Evolutionary conservation across 2,888 invertebrate genomes (phyloP).

Genomic region (Himalopsyche anomala): DNA sequence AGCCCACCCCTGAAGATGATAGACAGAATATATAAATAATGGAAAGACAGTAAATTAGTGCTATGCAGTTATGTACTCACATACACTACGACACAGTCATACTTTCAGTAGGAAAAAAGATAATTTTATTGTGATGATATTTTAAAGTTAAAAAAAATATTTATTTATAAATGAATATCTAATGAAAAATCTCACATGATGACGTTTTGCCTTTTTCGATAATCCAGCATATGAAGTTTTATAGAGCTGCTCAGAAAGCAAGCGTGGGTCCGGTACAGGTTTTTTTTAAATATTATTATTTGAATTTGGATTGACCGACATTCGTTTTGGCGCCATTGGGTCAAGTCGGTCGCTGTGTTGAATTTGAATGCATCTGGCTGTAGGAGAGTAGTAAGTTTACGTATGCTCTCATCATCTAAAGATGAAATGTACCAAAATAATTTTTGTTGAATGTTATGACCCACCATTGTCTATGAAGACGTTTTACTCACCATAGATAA

Average conservation of each 20-base stretch:
- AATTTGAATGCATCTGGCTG: not conserved
- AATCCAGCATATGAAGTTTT: not conserved
- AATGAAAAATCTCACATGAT: too few species aligned
- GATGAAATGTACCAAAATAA: not conserved
- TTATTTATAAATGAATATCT: too few species aligned
- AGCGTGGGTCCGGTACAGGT: slow-evolving; percentile 19
- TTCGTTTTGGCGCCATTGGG: slow-evolving; percentile 23
- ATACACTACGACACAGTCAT: too few species aligned
- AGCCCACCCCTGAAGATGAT: too few species aligned
- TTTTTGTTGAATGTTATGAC: not conserved
- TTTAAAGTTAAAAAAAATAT: too few species aligned
- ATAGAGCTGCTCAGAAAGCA: not conserved
- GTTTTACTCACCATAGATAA: not conserved
- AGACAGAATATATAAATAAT: too few species aligned
- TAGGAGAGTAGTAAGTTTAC: not conserved
- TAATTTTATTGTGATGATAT: too few species aligned
- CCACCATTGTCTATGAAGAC: not conserved
- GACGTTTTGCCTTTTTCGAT: not conserved
- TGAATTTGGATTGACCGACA: slow-evolving; percentile 8
- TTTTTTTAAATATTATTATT: not conserved
- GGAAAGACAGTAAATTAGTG: too few species aligned
- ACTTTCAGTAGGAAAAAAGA: too few species aligned
- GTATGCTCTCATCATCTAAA: slow-evolving; percentile 15
- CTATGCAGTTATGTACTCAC: too few species aligned
- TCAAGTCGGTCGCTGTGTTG: not conserved